Base-by-base conservation (phyloP, 1,140 invertebrate genomes). In the Linepithema humile region DNA sequence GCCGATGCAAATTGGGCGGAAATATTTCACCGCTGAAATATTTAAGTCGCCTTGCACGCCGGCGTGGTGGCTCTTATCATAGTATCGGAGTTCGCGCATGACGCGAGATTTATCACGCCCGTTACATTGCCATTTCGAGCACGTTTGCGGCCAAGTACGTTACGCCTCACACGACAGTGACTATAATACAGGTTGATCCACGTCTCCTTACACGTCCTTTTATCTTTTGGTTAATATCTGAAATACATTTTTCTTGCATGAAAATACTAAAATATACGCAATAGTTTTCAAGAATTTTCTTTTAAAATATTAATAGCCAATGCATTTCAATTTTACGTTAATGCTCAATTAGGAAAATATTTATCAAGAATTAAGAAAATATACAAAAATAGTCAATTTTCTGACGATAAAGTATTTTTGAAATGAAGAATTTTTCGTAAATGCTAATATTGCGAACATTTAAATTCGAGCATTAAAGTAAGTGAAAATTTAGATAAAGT, bases 1-100 rank as follows among this genome's bases (percentile, higher is more conserved):
- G 85, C 70, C 80, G 85, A 91, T 91, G 91, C 88, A 92, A 92
- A 92, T 92, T 90, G 87, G 83, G 83, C 75, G 78, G 91, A 88
- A 90, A 91, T 90, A 92, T 92, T 90, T 92, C 87, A 89, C 35
- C 67, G 40, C 38, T 80, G 64, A 80, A 80, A 80, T 80, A 80
- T 80, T 80, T 69, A 80, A 80, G 75, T 80, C 75, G 48, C 64
- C 48, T 69, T 80, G 65, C 65, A 55, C 62, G 50, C 40, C 38
- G 50, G 35, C 73, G 23, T 38, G 55, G 64, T 12, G 35, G 57
- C 80, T 86, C 62, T 84, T 78, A 83, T 86, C 84, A 65, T 72
- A 45, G 60, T 80, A 82, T 84, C 67, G 77, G 69, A 62, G 80
- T 45, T 64, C 77, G 72, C 60, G 59, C 70, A 50, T 23, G 59